Conservation (phyloP, 2,888 invertebrate genomes). For the Xestia c-nigrum region DNA sequence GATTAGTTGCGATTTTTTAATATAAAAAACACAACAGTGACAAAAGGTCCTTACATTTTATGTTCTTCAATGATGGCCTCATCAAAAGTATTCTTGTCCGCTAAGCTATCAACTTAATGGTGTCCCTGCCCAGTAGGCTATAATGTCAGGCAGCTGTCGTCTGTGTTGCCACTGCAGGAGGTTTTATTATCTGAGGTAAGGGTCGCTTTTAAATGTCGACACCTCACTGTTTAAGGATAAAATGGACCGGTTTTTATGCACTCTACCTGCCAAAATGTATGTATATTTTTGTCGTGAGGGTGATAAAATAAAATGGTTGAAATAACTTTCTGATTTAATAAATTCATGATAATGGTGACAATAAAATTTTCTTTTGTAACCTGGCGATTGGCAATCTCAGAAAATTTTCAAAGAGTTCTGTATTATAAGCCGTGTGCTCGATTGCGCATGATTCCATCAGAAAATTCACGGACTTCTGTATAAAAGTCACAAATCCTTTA, state of each 20-base stretch:
- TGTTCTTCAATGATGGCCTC: constrained; percentile 1
- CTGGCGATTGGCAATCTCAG: background rate
- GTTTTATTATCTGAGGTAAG: constrained; percentile 6
- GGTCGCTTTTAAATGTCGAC: constrained; percentile 22
- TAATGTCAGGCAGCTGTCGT: constrained; percentile 35
- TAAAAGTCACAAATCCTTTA: too few species aligned
- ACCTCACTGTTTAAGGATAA: constrained; percentile 9
- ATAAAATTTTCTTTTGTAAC: background rate
- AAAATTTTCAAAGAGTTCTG: background rate
- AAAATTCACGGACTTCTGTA: background rate
- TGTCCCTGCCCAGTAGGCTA: background rate
- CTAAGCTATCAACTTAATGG: background rate
- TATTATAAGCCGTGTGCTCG: background rate
- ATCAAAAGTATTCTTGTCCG: constrained; percentile 2
- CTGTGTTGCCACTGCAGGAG: constrained; percentile 2
- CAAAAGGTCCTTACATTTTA: background rate
- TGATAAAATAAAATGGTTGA: background rate
- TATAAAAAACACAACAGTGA: background rate
- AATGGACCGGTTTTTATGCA: constrained; percentile 14
- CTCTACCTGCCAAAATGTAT: background rate
- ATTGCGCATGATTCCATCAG: background rate
- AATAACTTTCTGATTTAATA: background rate
- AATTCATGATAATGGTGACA: background rate
- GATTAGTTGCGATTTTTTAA: background rate
- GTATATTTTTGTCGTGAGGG: background rate